phyloP scores from a whole-genome alignment of 2,888 invertebrate species.

The Cheilosia impressa region DNA sequence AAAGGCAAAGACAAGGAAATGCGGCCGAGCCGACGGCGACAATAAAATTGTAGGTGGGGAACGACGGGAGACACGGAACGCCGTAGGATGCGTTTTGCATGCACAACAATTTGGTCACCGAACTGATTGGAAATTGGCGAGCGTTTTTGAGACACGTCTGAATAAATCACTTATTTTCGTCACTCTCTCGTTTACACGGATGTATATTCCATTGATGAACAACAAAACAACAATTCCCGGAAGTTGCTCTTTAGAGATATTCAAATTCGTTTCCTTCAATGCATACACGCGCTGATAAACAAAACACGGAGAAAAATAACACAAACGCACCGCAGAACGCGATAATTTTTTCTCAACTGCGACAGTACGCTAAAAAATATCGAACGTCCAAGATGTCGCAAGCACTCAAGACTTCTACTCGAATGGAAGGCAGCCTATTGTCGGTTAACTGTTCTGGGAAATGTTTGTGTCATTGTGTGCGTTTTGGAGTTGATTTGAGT shows the following conservation, averaged over 20 bases:
- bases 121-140: constrained; percentile 24
- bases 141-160: constrained; percentile 27
- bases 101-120: constrained; percentile 30
- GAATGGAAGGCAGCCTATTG: constrained; percentile 63
- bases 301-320: constrained; percentile 39
- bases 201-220: constrained; percentile 40
- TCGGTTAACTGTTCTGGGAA: constrained; percentile 57
- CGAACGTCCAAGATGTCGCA: constrained; percentile 62
- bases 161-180: constrained; percentile 66
- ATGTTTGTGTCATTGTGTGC: constrained; percentile 5
- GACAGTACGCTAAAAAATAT: constrained; percentile 32
- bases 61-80: constrained; percentile 23
- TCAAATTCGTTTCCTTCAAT: constrained; percentile 10
- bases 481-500: constrained; percentile 27
- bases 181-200: constrained; percentile 52
- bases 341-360: constrained; percentile 59
- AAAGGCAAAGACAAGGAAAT: constrained; percentile 29
- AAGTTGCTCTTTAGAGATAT: constrained; percentile 23
- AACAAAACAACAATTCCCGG: constrained; percentile 39
- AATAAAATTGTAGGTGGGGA: constrained; percentile 18
- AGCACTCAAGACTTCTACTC: constrained; percentile 75
- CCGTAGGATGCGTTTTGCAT: constrained; percentile 58
- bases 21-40: constrained; percentile 12
- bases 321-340: constrained; percentile 63
- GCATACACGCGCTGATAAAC: constrained; percentile 45